Percentiles rank a stretch among this genome's conserved stretches.
Evolutionary conservation across 2,113 vertebrate species (phyloP).

Genomic region (Thalassarche chlororhynchos): DNA sequence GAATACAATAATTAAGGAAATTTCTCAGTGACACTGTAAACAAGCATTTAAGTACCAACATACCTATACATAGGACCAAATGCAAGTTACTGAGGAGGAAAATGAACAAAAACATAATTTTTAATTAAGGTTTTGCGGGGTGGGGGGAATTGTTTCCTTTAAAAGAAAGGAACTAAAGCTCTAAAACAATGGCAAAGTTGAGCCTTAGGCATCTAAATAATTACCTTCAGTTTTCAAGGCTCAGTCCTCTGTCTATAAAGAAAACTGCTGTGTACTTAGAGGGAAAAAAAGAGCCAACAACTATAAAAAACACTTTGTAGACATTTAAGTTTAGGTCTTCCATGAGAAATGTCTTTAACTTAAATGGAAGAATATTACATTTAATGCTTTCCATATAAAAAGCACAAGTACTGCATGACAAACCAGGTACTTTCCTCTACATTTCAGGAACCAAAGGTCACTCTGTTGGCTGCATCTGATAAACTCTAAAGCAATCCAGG

Average conservation of each 20-base stretch:
- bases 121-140: constrained; percentile 55
- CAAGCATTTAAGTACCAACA: background rate
- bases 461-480: constrained; percentile 74
- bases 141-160: constrained; percentile 30
- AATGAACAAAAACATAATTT: constrained; percentile 23
- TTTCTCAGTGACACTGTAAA: background rate
- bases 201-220: constrained; percentile 69
- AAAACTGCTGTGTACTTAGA: constrained; percentile 28
- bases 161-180: constrained; percentile 41
- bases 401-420: background rate
- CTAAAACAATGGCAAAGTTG: constrained; percentile 63
- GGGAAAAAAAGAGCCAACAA: background rate
- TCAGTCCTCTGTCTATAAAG: constrained; percentile 62
- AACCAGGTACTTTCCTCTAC: constrained; percentile 39
- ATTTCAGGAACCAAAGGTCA: constrained; percentile 74
- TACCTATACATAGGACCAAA: background rate
- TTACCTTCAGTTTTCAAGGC: constrained; percentile 51
- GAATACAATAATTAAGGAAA: background rate
- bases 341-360: constrained; percentile 12
- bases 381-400: constrained; percentile 56
- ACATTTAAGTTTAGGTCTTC: constrained; percentile 28
- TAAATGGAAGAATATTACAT: constrained; percentile 4
- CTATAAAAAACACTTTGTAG: constrained; percentile 43
- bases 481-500: constrained; percentile 72
- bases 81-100: background rate